A percentile compares a stretch with the other conserved stretches of the same genome.
These are phyloP conservation scores for Nephrotoma appendiculata DNA, from an alignment of 2,888 invertebrate species.

Conservation along the genomic window DNA sequence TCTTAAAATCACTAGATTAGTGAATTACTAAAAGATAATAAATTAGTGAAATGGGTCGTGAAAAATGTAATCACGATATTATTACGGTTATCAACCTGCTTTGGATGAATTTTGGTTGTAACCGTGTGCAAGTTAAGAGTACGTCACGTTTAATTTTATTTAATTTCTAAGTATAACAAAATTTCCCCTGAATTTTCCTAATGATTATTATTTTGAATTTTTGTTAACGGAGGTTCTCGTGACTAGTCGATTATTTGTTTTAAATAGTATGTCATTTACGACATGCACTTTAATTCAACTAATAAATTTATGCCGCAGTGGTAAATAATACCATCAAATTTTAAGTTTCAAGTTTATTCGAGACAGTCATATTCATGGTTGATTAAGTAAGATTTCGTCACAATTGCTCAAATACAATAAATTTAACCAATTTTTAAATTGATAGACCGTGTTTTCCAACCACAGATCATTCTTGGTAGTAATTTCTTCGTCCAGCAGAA, in stretches of 20 bases:
- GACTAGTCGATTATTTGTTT: not conserved
- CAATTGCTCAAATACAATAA: too few relatives aligned
- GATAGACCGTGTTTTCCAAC: too few relatives aligned
- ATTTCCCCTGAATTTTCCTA: not conserved
- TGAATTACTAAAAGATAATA: not conserved
- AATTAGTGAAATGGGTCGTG: not conserved
- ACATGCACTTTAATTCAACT: too few relatives aligned
- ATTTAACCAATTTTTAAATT: too few relatives aligned
- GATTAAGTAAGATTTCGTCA: too few relatives aligned
- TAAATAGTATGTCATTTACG: too few relatives aligned
- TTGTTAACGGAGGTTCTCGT: not conserved
- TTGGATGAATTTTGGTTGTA: not conserved
- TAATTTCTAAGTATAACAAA: not conserved
- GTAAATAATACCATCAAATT: too few relatives aligned
- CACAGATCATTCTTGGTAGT: too few relatives aligned
- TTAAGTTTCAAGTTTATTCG: too few relatives aligned
- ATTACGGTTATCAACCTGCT: not conserved
- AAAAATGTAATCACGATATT: not conserved
- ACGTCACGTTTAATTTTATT: not conserved
- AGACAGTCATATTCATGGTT: too few relatives aligned
- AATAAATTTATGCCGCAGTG: too few relatives aligned
- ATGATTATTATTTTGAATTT: not conserved
- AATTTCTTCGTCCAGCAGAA: too few relatives aligned
- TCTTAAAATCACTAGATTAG: not conserved
- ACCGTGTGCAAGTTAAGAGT: not conserved